Conservation (phyloP, 2,113 vertebrate species). For the Notothenia rossii region DNA sequence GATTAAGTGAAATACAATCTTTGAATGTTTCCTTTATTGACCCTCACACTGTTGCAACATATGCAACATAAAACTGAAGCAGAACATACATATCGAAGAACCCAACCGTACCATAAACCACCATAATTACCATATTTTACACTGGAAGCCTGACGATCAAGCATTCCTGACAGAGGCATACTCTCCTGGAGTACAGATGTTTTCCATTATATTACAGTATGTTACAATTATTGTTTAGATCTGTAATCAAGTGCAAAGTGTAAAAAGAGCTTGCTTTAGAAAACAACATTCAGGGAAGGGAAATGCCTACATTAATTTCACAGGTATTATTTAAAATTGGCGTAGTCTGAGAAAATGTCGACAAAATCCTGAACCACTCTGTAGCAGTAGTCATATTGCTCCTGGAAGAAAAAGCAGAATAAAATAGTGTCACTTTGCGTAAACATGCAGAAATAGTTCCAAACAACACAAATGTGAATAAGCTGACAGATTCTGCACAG, state of each 20-base stretch:
- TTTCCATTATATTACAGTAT: slow-evolving; percentile 63
- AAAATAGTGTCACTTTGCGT: slow-evolving; percentile 26
- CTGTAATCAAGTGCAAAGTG: slow-evolving; percentile 72
- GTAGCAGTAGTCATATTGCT: slow-evolving; percentile 99
- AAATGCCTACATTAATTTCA: slow-evolving; percentile 71
- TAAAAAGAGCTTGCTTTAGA: slow-evolving; percentile 71
- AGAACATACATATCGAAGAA: slow-evolving; percentile 26
- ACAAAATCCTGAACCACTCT: slow-evolving; percentile 99
- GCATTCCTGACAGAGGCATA: slow-evolving; percentile 47
- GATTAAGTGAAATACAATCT: slow-evolving; percentile 24
- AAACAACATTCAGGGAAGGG: slow-evolving; percentile 75
- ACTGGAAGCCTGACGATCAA: slow-evolving; percentile 24
- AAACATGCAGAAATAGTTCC: slow-evolving; percentile 19
- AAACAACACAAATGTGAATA: slow-evolving; percentile 31
- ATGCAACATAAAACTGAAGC: slow-evolving; percentile 2
- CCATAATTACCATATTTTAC: slow-evolving; percentile 36
- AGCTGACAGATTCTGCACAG: slow-evolving; percentile 32
- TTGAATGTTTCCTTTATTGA: slow-evolving; percentile 23
- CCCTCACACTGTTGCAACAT: slow-evolving; percentile 17
- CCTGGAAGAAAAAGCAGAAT: slow-evolving; percentile 83
- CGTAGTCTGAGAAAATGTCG: slow-evolving; percentile 99
- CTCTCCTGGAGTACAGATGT: slow-evolving; percentile 42
- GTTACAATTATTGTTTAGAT: slow-evolving; percentile 51
- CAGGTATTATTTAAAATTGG: slow-evolving; percentile 98
- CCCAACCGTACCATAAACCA: slow-evolving; percentile 14